These are phyloP conservation scores for Heterodera filipjevi DNA, from an alignment of 2,888 invertebrate species.

Conservation along the genomic window DNA sequence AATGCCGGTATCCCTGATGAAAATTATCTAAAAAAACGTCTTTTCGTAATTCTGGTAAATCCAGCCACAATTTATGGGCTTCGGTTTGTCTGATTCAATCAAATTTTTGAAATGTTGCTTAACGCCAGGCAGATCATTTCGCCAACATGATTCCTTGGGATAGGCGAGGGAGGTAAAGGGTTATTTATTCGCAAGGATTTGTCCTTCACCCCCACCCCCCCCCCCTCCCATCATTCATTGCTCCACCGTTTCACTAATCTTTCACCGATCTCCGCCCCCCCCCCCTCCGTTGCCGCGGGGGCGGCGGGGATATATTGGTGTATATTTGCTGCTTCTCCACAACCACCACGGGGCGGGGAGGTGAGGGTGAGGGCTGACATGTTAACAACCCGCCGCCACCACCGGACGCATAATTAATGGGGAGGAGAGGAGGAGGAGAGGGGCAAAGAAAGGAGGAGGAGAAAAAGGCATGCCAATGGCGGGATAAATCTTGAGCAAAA, in stretches of 20 bases:
- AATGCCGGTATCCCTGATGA: no score
- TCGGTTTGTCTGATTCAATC: no score
- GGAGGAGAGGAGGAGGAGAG: background rate
- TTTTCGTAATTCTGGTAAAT: no score
- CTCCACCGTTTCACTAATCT: slow-evolving; percentile 9
- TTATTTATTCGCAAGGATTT: slow-evolving; percentile 7
- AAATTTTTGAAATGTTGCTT: background rate
- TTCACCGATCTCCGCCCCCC: slow-evolving; percentile 5
- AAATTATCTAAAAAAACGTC: no score
- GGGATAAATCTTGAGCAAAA: background rate
- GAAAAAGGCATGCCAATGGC: background rate
- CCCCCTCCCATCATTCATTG: slow-evolving; percentile 3
- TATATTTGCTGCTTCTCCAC: background rate
- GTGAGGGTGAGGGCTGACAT: background rate
- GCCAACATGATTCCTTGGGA: background rate
- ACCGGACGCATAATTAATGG: slow-evolving; percentile 10
- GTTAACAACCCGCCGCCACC: slow-evolving; percentile 4
- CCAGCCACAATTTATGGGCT: no score
- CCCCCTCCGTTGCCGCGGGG: no score
- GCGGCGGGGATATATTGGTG: background rate
- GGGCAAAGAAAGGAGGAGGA: background rate
- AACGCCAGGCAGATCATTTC: background rate
- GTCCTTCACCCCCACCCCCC: background rate
- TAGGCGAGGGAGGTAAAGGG: background rate
- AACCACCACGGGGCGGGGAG: background rate